These are phyloP conservation scores for Tylochromis polylepis DNA, from an alignment of 2,113 vertebrate genomes.

Conservation along the genomic window DNA sequence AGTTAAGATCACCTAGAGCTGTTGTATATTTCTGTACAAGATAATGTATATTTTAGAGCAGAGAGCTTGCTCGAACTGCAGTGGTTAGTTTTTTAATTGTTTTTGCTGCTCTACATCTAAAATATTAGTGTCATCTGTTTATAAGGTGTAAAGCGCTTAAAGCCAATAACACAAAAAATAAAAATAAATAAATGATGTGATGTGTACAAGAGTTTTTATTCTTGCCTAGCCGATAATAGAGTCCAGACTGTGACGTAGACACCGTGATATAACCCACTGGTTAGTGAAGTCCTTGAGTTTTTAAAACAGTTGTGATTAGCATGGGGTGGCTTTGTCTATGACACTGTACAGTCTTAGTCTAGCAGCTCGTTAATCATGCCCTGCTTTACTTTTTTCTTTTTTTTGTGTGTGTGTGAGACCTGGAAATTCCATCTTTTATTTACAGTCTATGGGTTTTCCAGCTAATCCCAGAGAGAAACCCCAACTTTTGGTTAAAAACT, in stretches of 20 bases:
- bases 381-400: not conserved
- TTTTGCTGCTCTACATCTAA: not conserved
- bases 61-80: not conserved
- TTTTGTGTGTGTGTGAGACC: too few species aligned
- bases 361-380: not conserved
- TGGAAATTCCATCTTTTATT: not conserved
- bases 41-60: not conserved
- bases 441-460: not conserved
- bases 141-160: not conserved
- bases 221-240: not conserved
- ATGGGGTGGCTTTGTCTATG: not conserved
- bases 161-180: not conserved
- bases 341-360: not conserved
- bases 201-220: not conserved
- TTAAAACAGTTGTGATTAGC: not conserved
- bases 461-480: not conserved
- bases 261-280: not conserved
- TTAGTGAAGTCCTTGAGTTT: not conserved
- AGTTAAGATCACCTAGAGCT: not conserved
- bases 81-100: not conserved
- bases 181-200: not conserved
- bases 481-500: not conserved
- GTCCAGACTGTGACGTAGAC: not conserved
- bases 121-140: not conserved
- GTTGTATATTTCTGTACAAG: not conserved